Base-by-base conservation (phyloP, 2,888 invertebrate genomes). In the Trichogramma dendrolimi region DNA sequence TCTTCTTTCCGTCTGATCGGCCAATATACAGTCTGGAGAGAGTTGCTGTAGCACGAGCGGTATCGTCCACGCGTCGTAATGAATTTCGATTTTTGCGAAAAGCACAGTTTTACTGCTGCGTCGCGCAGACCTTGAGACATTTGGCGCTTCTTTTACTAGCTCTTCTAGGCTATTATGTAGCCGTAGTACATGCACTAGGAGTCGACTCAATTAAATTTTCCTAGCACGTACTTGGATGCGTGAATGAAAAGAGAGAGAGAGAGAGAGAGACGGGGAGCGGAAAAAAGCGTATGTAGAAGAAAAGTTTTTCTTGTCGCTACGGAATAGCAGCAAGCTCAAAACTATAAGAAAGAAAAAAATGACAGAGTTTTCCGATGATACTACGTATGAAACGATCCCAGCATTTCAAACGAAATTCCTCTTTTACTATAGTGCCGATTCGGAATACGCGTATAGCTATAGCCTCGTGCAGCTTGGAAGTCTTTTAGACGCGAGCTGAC, bases 11-110 rank as follows among this genome's bases (percentile, higher is more conserved):
- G 62, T 49, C 52, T 61, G 53, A 50, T 51, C 58, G 50, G 58
- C 50, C n/a, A n/a, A 27, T 27, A 27, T 27, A 27, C 27, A 27
- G 27, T 27, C n/a, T 6, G 49, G 49, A 6, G 49, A 7, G n/a
- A 4, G 6, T 11, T 10, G n/a, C 55, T 41, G 55, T 48, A 52
- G 55, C 64, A 27, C 27, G 27, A 27, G 27, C 27, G 27, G 60
- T 61, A 64, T 62, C 62, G 65, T 58, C 8, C 2, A n/a, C 10
- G 60, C 10, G 55, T 58, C 58, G 60, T 66, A 66, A 64, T 66
- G 66, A 66, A 66, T 66, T 66, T 66, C 66, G 63, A 66, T 66
- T 66, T 64, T 60, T 61, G 61, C 54, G 43, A 55, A 27, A 27
- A 27, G 27, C 27, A 27, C 27, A 27, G 27, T 27, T 27, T 27